Conservation (phyloP, 1,140 invertebrate species). For the Aphelenchoides fujianensis region DNA sequence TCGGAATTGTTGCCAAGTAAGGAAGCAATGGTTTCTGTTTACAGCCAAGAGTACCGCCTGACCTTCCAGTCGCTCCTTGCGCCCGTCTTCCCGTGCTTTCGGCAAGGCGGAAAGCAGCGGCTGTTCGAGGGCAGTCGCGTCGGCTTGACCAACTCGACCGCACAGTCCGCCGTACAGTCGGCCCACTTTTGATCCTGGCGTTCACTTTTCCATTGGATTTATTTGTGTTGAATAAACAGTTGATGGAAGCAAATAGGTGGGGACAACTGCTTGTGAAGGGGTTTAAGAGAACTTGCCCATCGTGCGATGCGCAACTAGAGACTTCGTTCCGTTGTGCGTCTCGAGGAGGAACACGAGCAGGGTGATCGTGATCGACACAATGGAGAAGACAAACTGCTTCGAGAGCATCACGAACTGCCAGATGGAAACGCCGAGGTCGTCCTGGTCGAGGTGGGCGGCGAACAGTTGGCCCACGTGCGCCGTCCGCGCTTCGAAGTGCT, state of each 20-base stretch:
- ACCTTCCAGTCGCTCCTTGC: not conserved
- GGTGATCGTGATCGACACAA: constrained; percentile 6
- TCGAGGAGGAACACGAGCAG: not conserved
- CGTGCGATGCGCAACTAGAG: not conserved
- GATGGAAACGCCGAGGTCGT: not conserved
- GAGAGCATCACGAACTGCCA: not conserved
- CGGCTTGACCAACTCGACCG: not conserved
- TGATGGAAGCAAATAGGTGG: no score
- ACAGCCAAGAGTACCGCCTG: constrained; percentile 12
- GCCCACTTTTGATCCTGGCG: no score
- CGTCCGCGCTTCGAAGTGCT: not conserved
- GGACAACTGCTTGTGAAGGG: no score
- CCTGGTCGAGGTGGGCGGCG: not conserved
- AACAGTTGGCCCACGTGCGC: not conserved
- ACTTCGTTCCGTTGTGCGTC: constrained; percentile 9
- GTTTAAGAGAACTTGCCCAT: not conserved
- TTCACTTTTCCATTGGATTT: no score
- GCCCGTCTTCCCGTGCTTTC: not conserved
- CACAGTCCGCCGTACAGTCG: no score
- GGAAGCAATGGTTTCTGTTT: not conserved
- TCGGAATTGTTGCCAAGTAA: not conserved
- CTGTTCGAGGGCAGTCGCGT: not conserved
- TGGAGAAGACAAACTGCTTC: constrained; percentile 13
- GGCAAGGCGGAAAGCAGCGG: not conserved
- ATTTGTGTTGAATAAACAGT: no score